These are phyloP conservation scores for Apistogramma diplotaenia DNA, from an alignment of 2,113 vertebrate species.

Conservation along the genomic window DNA sequence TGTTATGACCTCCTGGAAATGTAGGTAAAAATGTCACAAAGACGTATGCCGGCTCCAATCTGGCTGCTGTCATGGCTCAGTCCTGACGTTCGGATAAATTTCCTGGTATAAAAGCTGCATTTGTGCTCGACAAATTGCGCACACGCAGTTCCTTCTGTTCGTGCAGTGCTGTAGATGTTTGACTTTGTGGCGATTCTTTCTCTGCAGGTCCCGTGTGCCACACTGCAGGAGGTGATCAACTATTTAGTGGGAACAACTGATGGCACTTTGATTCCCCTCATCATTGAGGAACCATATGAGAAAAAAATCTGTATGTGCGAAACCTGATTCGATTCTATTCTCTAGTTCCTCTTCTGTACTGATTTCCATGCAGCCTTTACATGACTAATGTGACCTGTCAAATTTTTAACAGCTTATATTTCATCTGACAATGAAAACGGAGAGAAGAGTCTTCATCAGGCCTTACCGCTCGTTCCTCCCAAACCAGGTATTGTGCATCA, in stretches of 20 bases:
- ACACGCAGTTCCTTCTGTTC: not conserved
- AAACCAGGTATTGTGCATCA: constrained; percentile 60
- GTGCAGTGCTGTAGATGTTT: not conserved
- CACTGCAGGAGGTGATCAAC: constrained; percentile 72
- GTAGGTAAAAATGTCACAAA: not conserved
- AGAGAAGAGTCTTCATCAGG: constrained; percentile 59
- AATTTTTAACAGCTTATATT: constrained; percentile 68
- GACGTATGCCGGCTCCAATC: not conserved
- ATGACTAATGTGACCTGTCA: not conserved
- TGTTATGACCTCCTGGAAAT: not conserved
- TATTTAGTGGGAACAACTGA: constrained; percentile 74
- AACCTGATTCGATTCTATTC: not conserved
- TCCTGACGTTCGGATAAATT: not conserved
- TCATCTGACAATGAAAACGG: constrained; percentile 75
- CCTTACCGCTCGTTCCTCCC: not conserved
- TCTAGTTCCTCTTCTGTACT: not conserved
- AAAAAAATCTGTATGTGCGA: constrained; percentile 76
- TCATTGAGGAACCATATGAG: constrained; percentile 75
- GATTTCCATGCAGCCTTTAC: not conserved
- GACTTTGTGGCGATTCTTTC: not conserved
- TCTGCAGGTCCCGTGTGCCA: constrained; percentile 75
- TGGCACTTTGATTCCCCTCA: constrained; percentile 71
- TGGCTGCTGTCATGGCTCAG: not conserved
- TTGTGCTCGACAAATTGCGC: not conserved
- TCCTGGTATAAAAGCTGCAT: not conserved